Percentiles rank a stretch among this genome's conserved stretches.
Evolutionary conservation across 2,888 invertebrate genomes (phyloP).

Genomic region (Pristionchus arcanus): DNA sequence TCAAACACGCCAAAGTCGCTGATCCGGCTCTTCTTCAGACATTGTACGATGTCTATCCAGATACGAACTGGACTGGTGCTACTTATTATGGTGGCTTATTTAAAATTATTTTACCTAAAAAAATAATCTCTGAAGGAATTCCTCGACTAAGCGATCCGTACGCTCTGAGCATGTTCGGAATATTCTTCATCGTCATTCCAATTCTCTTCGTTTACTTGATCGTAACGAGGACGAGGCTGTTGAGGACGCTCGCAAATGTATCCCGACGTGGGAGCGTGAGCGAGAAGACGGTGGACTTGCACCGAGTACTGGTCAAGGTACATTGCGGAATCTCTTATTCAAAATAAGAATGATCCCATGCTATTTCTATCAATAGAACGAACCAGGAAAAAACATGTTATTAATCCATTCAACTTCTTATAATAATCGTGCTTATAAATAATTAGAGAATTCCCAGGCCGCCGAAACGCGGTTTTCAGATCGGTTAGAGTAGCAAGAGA

Average conservation of each 20-base stretch:
- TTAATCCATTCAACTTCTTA: no score
- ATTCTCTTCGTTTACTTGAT: background rate
- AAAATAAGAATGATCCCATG: no score
- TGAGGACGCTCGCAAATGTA: background rate
- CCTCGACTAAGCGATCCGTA: background rate
- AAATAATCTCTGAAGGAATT: background rate
- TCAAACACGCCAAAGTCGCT: background rate
- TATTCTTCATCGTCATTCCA: background rate
- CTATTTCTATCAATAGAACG: no score
- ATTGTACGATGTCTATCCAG: background rate
- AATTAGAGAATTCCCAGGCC: no score
- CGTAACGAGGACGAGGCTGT: background rate
- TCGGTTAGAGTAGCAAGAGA: no score
- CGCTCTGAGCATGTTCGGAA: background rate
- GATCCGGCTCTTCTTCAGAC: background rate
- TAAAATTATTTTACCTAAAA: background rate
- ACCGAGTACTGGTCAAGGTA: background rate
- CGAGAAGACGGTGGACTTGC: background rate
- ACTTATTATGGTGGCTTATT: background rate
- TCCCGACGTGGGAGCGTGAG: background rate
- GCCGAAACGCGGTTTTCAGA: no score
- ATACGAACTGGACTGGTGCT: background rate
- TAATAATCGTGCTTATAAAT: no score
- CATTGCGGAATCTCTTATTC: no score
- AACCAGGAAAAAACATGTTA: no score